A percentile compares a stretch with the other conserved stretches of the same genome.
Evolutionary conservation across 2,113 vertebrate genomes (phyloP).

Genomic region (Cephalopholis sonnerati): DNA sequence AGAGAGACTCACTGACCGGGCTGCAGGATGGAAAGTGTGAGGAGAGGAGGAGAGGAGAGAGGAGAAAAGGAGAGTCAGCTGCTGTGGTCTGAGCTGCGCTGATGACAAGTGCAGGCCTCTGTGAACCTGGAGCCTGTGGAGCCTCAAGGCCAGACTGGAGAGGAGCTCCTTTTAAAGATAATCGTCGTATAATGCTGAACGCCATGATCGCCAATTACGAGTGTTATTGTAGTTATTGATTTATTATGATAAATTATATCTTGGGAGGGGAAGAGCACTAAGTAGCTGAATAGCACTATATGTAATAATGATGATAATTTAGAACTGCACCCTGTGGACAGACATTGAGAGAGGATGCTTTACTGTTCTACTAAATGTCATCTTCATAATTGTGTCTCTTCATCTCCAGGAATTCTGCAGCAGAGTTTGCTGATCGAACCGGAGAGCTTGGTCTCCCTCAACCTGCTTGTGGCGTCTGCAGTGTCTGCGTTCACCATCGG

Average conservation of each 20-base stretch:
- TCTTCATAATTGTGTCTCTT: slow-evolving; percentile 52
- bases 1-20: slow-evolving; percentile 65
- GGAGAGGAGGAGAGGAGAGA: slow-evolving; percentile 26
- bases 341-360: slow-evolving; percentile 19
- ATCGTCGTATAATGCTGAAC: slow-evolving; percentile 25
- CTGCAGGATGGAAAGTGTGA: slow-evolving; percentile 71
- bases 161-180: slow-evolving; percentile 39
- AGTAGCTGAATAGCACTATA: slow-evolving; percentile 27
- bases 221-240: slow-evolving; percentile 61
- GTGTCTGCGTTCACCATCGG: slow-evolving; percentile 97
- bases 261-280: slow-evolving; percentile 13
- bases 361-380: slow-evolving; percentile 41
- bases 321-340: slow-evolving; percentile 47
- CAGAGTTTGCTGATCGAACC: slow-evolving; percentile 95
- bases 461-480: slow-evolving; percentile 94
- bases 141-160: slow-evolving; percentile 78
- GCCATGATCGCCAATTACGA: slow-evolving; percentile 40
- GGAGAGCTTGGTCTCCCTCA: slow-evolving; percentile 94
- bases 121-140: slow-evolving; percentile 67
- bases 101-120: slow-evolving; percentile 78
- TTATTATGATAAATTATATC: slow-evolving; percentile 36
- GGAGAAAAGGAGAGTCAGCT: slow-evolving; percentile 61
- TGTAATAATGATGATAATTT: slow-evolving; percentile 47
- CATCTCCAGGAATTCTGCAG: slow-evolving; percentile 89
- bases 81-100: slow-evolving; percentile 61